Percentiles rank a stretch among this genome's conserved stretches.
Conservation (phyloP, 2,797 vertebrate genomes). For the Takifugu ocellatus region DNA sequence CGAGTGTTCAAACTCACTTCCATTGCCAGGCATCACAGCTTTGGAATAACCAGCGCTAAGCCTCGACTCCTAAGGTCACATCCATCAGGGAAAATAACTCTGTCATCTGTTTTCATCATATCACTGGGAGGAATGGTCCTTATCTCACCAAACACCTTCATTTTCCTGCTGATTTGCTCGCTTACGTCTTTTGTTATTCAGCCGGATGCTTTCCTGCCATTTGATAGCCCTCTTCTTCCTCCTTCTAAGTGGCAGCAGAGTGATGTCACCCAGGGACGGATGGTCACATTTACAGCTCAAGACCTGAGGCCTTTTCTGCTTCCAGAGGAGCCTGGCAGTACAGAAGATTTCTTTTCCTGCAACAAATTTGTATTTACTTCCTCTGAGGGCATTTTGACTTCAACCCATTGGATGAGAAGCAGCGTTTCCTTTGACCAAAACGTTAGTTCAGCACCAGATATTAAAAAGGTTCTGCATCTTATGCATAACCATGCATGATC, state of each 20-base stretch:
- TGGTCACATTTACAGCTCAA: conserved; percentile 43
- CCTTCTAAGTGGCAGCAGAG: conserved; percentile 43
- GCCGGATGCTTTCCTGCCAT: conserved; percentile 22
- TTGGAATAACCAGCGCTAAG: too few species aligned
- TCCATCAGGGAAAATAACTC: conserved; percentile 23
- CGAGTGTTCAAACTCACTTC: too few species aligned
- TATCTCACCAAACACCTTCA: conserved; percentile 10
- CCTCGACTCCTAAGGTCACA: conserved; percentile 2
- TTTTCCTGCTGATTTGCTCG: conserved; percentile 16
- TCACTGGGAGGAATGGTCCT: background rate
- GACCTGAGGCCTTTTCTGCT: conserved; percentile 15
- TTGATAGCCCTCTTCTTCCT: conserved; percentile 31
- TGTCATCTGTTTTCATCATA: conserved; percentile 8
- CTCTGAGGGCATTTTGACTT: conserved; percentile 28
- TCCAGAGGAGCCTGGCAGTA: conserved; percentile 7
- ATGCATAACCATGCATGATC: background rate
- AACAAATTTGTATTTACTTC: conserved; percentile 39
- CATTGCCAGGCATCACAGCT: too few species aligned
- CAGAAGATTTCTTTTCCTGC: conserved; percentile 20
- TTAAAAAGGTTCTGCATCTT: conserved; percentile 2
- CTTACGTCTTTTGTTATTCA: conserved; percentile 13
- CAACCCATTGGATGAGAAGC: conserved; percentile 15
- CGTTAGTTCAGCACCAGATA: conserved; percentile 13
- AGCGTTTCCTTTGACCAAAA: conserved; percentile 43
- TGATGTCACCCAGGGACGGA: conserved; percentile 35